A percentile compares a stretch with the other conserved stretches of the same genome.
These are phyloP conservation scores for Motacilla alba DNA, from an alignment of 2,113 vertebrate species.

Conservation along the genomic window DNA sequence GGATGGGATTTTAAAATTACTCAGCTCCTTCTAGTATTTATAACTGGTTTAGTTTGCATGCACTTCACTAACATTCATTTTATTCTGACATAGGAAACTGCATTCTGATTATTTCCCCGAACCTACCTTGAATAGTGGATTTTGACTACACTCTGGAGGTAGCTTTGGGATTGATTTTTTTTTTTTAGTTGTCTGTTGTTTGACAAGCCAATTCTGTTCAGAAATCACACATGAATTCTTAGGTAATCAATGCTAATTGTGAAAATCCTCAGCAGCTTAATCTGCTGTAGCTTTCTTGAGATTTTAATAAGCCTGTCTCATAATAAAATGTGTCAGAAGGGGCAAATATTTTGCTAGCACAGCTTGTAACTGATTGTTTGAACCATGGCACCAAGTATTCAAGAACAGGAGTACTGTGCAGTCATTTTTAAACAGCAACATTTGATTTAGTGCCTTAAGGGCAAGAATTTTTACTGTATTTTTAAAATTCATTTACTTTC, in stretches of 20 bases:
- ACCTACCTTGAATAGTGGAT: neutral
- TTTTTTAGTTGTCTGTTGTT: slow-evolving; percentile 12
- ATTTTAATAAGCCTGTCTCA: slow-evolving; percentile 33
- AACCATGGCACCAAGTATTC: neutral
- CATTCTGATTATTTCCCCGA: neutral
- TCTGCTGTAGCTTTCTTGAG: slow-evolving; percentile 39
- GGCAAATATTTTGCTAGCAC: slow-evolving; percentile 60
- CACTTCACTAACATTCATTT: slow-evolving; percentile 22
- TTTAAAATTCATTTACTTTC: slow-evolving; percentile 40
- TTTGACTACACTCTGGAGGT: slow-evolving; percentile 12
- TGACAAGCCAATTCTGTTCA: slow-evolving; percentile 17
- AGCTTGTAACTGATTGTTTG: slow-evolving; percentile 44
- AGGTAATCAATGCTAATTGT: slow-evolving; percentile 51
- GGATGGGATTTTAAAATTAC: slow-evolving; percentile 45
- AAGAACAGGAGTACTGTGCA: slow-evolving; percentile 3
- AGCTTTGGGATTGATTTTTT: neutral
- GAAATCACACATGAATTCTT: slow-evolving; percentile 30
- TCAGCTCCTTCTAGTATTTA: slow-evolving; percentile 23
- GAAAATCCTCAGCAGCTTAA: slow-evolving; percentile 43
- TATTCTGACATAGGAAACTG: neutral
- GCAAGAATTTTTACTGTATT: slow-evolving; percentile 21
- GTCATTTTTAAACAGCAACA: slow-evolving; percentile 34
- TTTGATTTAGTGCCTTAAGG: slow-evolving; percentile 37
- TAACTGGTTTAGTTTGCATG: slow-evolving; percentile 16
- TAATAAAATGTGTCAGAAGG: slow-evolving; percentile 56